Evolutionary conservation across 2,113 vertebrate genomes (phyloP).

Genomic region (Martes martes): DNA sequence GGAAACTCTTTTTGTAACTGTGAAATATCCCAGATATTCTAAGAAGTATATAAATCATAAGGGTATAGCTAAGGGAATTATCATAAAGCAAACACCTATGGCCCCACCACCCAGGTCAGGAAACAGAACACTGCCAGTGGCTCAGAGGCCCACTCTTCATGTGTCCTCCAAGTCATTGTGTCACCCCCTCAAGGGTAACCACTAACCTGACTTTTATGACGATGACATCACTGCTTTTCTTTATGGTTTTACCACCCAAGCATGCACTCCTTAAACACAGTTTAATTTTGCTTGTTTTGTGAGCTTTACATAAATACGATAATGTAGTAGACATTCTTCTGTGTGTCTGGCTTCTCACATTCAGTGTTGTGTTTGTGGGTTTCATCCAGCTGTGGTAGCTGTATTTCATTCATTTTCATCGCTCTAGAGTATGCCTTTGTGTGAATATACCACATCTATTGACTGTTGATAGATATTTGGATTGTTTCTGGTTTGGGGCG

Average conservation of each 20-base stretch:
- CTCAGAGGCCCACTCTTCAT: neutral
- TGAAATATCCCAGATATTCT: neutral
- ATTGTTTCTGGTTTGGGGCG: constrained; percentile 15
- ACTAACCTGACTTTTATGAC: neutral
- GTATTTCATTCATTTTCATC: neutral
- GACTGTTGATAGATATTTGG: neutral
- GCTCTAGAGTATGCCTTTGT: neutral
- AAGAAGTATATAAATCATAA: neutral
- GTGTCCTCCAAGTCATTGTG: neutral
- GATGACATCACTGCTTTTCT: neutral
- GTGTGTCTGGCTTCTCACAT: neutral
- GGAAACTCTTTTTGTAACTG: neutral
- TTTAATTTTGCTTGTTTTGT: constrained; percentile 14
- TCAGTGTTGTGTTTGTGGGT: neutral
- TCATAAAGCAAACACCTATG: neutral
- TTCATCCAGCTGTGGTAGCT: neutral
- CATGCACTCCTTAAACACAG: neutral
- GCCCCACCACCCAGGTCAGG: neutral
- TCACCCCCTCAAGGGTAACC: neutral
- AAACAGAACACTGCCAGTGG: neutral
- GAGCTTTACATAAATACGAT: neutral
- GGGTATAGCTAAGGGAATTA: neutral
- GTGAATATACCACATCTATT: neutral
- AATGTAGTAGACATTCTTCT: neutral
- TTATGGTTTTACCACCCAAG: neutral